A percentile compares a stretch with the other conserved stretches of the same genome.
Evolutionary conservation across 2,113 vertebrate genomes (phyloP).

Genomic region (Dissostichus mawsoni): DNA sequence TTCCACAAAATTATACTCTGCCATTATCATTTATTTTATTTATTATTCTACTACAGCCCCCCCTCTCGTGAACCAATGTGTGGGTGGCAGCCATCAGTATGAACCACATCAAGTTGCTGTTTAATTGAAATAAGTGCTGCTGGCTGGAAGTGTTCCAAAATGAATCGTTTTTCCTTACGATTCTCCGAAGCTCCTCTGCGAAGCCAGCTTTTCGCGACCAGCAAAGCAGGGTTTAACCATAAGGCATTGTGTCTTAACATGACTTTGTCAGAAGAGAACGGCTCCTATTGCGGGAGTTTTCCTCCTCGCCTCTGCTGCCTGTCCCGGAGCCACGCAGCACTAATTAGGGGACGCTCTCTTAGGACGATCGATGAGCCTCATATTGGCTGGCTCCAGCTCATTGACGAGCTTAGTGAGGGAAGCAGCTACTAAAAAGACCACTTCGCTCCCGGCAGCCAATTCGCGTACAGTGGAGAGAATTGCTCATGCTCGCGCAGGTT

Average conservation of each 20-base stretch:
- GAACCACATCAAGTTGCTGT: constrained; percentile 43
- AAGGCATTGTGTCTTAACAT: neutral
- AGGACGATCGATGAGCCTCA: constrained; percentile 76
- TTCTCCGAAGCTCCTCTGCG: constrained; percentile 25
- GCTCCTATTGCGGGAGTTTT: constrained; percentile 3
- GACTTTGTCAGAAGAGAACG: neutral
- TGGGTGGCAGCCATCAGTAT: constrained; percentile 2
- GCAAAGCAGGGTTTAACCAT: neutral
- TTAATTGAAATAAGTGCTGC: constrained; percentile 66
- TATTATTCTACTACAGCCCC: neutral
- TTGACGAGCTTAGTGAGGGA: constrained; percentile 73
- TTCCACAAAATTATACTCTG: neutral
- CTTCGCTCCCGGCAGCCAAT: constrained; percentile 52
- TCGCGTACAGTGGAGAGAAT: constrained; percentile 3
- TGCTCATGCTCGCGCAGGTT: constrained; percentile 13
- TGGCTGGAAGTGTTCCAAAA: constrained; percentile 50
- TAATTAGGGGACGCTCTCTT: constrained; percentile 78
- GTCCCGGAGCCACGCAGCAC: constrained; percentile 68
- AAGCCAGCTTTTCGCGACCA: neutral
- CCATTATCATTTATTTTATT: neutral
- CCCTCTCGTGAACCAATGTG: neutral
- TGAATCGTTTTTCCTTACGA: constrained; percentile 4
- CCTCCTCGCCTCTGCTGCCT: constrained; percentile 32
- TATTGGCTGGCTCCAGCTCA: constrained; percentile 76
- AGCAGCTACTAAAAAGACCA: constrained; percentile 59